A percentile compares a stretch with the other conserved stretches of the same genome.
Evolutionary conservation across 2,888 invertebrate genomes (phyloP).

Genomic region (Antheraea yamamai): DNA sequence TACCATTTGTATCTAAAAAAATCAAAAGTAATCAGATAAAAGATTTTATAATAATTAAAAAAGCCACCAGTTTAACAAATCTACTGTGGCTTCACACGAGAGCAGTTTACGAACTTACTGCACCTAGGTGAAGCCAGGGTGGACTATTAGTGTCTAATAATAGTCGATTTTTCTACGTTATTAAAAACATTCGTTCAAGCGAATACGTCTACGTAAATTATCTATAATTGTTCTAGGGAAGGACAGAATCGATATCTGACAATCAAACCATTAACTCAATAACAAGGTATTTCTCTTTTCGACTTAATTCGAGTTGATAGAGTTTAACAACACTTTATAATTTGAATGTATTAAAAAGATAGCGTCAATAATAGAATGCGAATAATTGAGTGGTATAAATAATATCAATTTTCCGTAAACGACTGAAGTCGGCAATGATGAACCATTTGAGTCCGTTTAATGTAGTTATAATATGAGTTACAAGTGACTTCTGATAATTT

Average conservation of each 20-base stretch:
- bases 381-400: too few species aligned
- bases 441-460: too few species aligned
- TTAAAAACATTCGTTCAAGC: background rate
- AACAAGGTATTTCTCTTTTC: background rate
- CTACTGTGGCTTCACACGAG: too few species aligned
- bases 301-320: constrained; percentile 11
- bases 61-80: too few species aligned
- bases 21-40: too few species aligned
- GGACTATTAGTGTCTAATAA: background rate
- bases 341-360: background rate
- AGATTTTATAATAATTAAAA: too few species aligned
- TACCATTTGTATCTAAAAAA: too few species aligned
- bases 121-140: too few species aligned
- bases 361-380: too few species aligned
- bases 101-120: too few species aligned
- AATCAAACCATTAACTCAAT: constrained; percentile 12
- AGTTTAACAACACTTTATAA: background rate
- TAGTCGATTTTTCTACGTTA: background rate
- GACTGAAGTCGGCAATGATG: too few species aligned
- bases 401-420: too few species aligned
- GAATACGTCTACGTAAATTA: background rate
- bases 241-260: constrained; percentile 1
- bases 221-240: constrained; percentile 5
- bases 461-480: background rate
- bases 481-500: background rate